A percentile compares a stretch with the other conserved stretches of the same genome.
Evolutionary conservation across 2,888 invertebrate genomes (phyloP).

Genomic region (Nomada hirtipes): DNA sequence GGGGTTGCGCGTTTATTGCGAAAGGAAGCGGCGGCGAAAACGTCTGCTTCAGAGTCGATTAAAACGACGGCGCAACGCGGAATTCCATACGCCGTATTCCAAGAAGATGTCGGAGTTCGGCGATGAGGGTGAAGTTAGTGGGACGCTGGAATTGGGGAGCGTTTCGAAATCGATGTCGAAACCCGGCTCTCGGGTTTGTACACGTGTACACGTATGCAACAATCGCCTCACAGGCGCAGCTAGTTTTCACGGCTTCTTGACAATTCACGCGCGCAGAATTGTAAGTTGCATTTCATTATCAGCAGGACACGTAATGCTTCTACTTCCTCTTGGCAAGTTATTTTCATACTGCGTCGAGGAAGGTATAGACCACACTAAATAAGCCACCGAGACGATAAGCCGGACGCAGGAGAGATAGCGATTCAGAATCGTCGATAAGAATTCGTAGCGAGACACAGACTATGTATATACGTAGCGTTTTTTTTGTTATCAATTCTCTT

Average conservation of each 20-base stretch:
- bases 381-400: background rate
- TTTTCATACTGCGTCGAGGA: no score
- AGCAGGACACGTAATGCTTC: slow-evolving; percentile 15
- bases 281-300: slow-evolving; percentile 25
- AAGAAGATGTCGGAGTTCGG: background rate
- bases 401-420: slow-evolving; percentile 13
- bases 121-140: slow-evolving; percentile 17
- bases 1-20: background rate
- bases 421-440: slow-evolving; percentile 9
- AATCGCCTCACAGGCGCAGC: background rate
- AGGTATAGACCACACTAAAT: background rate
- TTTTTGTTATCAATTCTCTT: no score
- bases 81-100: background rate
- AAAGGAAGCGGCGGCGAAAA: background rate
- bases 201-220: background rate
- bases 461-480: no score
- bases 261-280: background rate
- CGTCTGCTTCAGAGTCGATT: slow-evolving; percentile 1
- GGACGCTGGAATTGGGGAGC: slow-evolving; percentile 3
- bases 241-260: background rate
- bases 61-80: background rate
- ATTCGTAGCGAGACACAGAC: background rate
- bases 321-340: slow-evolving; percentile 13
- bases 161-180: background rate
- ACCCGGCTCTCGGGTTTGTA: background rate